Base-by-base conservation (phyloP, 2,797 vertebrate species). In the Linurgus olivaceus region DNA sequence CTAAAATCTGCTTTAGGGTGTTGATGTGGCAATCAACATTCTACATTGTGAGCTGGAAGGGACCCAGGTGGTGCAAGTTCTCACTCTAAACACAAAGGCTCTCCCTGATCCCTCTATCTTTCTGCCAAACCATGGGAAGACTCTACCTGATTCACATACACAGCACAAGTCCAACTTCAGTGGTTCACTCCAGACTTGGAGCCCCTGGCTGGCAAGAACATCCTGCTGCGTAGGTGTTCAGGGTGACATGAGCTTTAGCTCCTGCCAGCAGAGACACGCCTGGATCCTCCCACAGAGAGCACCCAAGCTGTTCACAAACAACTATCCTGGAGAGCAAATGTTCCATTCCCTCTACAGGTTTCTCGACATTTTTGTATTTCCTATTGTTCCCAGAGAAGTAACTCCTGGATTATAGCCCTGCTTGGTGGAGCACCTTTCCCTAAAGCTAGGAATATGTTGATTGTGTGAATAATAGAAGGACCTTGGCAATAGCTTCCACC, bases 371-470 rank as follows among this genome's bases (percentile, higher is more conserved):
- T 93, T 15, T 79, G 20, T 67, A 42, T 61, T 68, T 82, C 31
- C 81, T 73, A 78, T 70, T 96, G 91, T 94, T 95, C 51, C 76
- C 86, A 74, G 42, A 81, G 73, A 86, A 97, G 87, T 8, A 74
- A 45, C 38, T 95, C 54, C 61, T 88, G 76, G 61, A 87, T 75
- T 81, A 88, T 86, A 92, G 87, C n/a, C 59, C 66, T 77, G n/a
- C 42, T 95, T 94, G 79, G 75, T 95, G 94, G 58, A 94, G 79
- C 28, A 50, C 51, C 65, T 96, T 90, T 97, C 94, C 94, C 93
- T 97, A 83, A 90, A 94, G 94, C 94, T 96, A 97, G 94, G 89
- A 95, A 45, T 86, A 93, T 94, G 96, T 52, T 96, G 95, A 94
- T 77, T 88, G 62, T 80, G 13, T 97, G 95, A 97, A 96, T 97